These are phyloP conservation scores for Oncorhynchus clarkii DNA, from an alignment of 2,113 vertebrate species.

Conservation along the genomic window DNA sequence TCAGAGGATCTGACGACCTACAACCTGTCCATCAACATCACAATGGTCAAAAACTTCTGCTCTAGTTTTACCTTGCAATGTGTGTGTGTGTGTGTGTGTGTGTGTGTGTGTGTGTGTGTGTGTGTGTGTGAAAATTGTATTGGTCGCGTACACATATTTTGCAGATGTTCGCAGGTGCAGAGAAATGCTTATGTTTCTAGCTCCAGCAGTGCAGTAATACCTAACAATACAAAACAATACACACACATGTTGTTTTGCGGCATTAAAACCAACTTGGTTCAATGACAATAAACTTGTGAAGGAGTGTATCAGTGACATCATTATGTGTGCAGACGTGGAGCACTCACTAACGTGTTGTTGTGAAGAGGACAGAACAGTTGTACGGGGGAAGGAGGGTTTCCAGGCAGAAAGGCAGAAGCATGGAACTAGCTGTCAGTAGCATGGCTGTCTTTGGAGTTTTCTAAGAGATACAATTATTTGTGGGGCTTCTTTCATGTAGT, in stretches of 20 bases:
- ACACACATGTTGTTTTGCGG: background rate
- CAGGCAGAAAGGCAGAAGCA: background rate
- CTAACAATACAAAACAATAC: no score
- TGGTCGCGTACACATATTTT: no score
- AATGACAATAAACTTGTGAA: background rate
- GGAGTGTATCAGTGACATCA: conserved; percentile 1
- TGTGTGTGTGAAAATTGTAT: no score
- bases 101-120: no score
- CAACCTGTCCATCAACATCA: background rate
- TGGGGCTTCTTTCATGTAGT: conserved; percentile 4
- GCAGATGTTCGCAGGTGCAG: no score
- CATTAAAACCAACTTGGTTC: background rate
- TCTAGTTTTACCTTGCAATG: background rate
- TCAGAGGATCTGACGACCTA: background rate
- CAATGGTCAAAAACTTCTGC: background rate
- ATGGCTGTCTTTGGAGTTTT: background rate
- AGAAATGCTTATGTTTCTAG: no score
- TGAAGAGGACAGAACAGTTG: background rate
- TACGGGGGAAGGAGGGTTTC: background rate
- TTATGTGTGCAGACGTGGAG: background rate
- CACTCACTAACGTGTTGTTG: background rate
- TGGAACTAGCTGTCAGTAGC: background rate
- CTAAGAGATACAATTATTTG: background rate
- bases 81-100: background rate
- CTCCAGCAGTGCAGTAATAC: no score